Base-by-base conservation (phyloP, 2,888 invertebrate genomes). In the Ichneumoninae sp. region DNA sequence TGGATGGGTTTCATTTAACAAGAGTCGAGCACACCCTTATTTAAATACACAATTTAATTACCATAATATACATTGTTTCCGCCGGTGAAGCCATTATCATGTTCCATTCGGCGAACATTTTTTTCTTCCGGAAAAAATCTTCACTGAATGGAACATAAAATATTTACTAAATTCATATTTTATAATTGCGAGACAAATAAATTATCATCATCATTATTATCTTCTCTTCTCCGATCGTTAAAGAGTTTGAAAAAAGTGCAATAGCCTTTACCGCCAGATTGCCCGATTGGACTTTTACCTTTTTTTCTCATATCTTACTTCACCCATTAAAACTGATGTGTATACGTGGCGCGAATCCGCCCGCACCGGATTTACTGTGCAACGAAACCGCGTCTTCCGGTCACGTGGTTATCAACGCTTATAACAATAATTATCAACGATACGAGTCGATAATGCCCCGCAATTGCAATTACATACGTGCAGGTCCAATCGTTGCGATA, bases 391-490 rank as follows among this genome's bases (percentile, higher is more conserved):
- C 47, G 66, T 71, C 57, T 26, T 66, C 19, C 52, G 69, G 82
- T 74, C 78, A 76, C 83, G 83, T 76, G 76, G 80, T 71, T 80
- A 76, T 16, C 47, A 44, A 66, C 57, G 52, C 71, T 76, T 70
- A 76, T 52, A 71, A 80, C 80, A 71, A 66, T 71, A 83, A 83
- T 83, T 83, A 83, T 80, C 30, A 66, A 19, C 62, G 80, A 80
- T 83, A 76, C 50, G 66, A 57, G 62, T 66, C 68, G 72, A 65
- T 62, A 60, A 71, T 80, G 75, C 70, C 13, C 26, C 33, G 75
- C 50, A 83, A 83, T 80, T 83, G 79, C 71, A 83, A 80, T 76
- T 83, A 80, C 75, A 66, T 77, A 77, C 66, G 60, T 52, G 78
- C 36, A 36, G 62, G 52, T 65, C 13, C 30, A 47, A 74, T 74